A percentile compares a stretch with the other conserved stretches of the same genome.
phyloP scores from a whole-genome alignment of 2,888 invertebrate genomes.

The Aquatica leii region DNA sequence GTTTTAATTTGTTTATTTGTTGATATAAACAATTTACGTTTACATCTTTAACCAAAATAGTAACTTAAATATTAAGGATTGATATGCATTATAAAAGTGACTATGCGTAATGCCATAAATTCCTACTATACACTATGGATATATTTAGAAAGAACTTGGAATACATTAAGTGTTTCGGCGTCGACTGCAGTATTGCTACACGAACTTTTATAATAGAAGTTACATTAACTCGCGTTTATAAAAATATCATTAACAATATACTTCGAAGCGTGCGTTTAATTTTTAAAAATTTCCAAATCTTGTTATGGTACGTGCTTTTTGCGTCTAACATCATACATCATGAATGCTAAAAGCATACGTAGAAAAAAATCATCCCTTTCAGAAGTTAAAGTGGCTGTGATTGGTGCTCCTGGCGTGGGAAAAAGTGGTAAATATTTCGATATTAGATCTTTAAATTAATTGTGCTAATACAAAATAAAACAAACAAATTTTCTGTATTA shows the following conservation, averaged over 20 bases:
- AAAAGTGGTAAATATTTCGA: conserved; percentile 91
- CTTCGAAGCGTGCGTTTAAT: no score
- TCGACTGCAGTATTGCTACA: conserved; percentile 33
- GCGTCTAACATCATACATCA: conserved; percentile 46
- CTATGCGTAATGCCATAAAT: conserved; percentile 31
- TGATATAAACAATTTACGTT: not conserved
- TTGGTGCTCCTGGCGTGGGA: conserved; percentile 89
- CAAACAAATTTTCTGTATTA: no score
- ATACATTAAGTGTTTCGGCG: conserved; percentile 35
- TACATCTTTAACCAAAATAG: not conserved
- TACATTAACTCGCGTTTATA: conserved; percentile 10
- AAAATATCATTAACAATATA: not conserved
- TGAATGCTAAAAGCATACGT: conserved; percentile 83
- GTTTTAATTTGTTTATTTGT: no score
- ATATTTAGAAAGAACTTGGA: conserved; percentile 42
- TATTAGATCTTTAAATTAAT: no score
- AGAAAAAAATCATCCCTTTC: conserved; percentile 89
- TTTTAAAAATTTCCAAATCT: not conserved
- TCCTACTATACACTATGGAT: conserved; percentile 38
- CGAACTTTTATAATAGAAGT: conserved; percentile 21
- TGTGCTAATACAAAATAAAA: no score
- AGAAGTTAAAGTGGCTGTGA: conserved; percentile 90
- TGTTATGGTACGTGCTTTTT: conserved; percentile 2
- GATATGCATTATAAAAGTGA: conserved; percentile 15
- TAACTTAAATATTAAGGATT: not conserved